A percentile compares a stretch with the other conserved stretches of the same genome.
phyloP scores from a whole-genome alignment of 2,113 vertebrate species.

The Entelurus aequoreus region DNA sequence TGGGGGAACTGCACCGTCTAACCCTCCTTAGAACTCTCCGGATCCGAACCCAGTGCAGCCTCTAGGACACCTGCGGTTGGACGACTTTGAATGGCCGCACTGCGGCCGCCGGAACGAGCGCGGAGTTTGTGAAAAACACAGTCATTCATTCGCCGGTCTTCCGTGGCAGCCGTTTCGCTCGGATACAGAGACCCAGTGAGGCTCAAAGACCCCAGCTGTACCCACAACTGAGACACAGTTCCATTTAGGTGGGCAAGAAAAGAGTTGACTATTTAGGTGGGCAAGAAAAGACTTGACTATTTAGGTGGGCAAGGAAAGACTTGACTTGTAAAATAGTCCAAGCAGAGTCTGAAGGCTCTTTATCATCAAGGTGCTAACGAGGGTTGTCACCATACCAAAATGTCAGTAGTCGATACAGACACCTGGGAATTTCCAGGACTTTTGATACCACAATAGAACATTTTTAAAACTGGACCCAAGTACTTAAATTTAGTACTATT shows the following conservation, averaged over 20 bases:
- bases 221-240: conserved; percentile 44
- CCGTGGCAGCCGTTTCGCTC: conserved; percentile 53
- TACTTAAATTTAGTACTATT: too few relatives aligned
- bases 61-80: conserved; percentile 59
- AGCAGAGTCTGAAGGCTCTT: conserved; percentile 8
- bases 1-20: conserved; percentile 16
- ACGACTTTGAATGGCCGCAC: conserved; percentile 50
- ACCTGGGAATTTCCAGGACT: too few relatives aligned
- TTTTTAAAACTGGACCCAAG: too few relatives aligned
- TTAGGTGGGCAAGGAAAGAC: conserved; percentile 46
- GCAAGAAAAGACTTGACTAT: conserved; percentile 54
- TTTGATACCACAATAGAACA: too few relatives aligned
- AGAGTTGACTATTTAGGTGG: conserved; percentile 38
- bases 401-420: too few relatives aligned
- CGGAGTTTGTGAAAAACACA: conserved; percentile 37
- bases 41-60: conserved; percentile 39
- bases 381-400: too few relatives aligned
- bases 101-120: conserved; percentile 38
- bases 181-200: conserved; percentile 54
- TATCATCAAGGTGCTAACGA: too few relatives aligned
- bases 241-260: conserved; percentile 53
- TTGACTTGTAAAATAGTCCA: conserved; percentile 24
- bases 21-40: conserved; percentile 25
- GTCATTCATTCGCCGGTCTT: conserved; percentile 57
- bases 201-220: conserved; percentile 62